Evolutionary conservation across 2,888 invertebrate species (phyloP).

Genomic region (Petrolisthes manimaculis): DNA sequence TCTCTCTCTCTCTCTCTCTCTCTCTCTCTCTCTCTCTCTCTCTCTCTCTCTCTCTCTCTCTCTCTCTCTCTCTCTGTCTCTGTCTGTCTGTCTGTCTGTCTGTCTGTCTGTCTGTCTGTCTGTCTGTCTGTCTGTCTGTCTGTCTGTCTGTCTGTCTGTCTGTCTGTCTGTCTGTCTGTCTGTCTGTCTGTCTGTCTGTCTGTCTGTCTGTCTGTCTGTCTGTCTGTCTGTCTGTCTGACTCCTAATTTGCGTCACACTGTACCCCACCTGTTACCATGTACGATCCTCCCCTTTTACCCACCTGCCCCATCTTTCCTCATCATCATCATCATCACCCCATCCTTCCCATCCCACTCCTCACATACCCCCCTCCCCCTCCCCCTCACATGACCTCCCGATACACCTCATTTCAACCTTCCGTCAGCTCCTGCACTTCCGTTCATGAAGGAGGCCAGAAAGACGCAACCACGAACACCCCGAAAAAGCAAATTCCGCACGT

Average conservation of each 20-base stretch:
- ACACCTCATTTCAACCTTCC: slow-evolving; percentile 44
- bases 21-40: neutral
- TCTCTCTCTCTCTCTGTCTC: slow-evolving; percentile 24
- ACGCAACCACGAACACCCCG: neutral
- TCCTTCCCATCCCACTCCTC: neutral
- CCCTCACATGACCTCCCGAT: neutral
- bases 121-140: slow-evolving; percentile 7
- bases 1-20: slow-evolving; percentile 7
- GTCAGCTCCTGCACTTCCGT: slow-evolving; percentile 48
- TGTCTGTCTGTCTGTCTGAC: slow-evolving; percentile 9
- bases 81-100: neutral
- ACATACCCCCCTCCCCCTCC: slow-evolving; percentile 23
- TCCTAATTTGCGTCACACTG: neutral
- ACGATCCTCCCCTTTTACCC: neutral
- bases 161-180: neutral
- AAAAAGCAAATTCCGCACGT: slow-evolving; percentile 8
- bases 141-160: slow-evolving; percentile 16
- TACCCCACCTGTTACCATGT: neutral
- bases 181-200: neutral
- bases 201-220: neutral
- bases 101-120: neutral
- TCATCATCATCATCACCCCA: neutral
- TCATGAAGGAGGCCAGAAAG: slow-evolving; percentile 22
- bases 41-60: slow-evolving; percentile 3
- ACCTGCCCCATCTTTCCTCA: neutral